Conservation (phyloP, 2,888 invertebrate genomes). For the Cheilosia soror region DNA sequence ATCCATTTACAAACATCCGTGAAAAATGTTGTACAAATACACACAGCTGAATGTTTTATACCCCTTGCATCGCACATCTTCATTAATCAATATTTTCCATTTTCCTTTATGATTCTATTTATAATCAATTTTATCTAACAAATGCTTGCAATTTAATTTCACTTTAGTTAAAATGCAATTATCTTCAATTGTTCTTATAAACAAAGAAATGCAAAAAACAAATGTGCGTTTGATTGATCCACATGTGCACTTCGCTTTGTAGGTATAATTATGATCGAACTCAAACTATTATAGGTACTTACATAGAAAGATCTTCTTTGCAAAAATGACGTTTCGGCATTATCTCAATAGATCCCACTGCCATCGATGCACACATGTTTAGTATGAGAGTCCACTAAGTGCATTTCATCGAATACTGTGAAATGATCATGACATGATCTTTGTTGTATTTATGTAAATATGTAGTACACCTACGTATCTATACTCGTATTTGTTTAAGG, state of each 20-base stretch:
- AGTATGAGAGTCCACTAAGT: too few species aligned
- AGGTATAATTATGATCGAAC: background rate
- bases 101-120: conserved; percentile 39
- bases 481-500: too few species aligned
- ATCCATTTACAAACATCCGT: background rate
- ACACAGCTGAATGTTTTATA: conserved; percentile 8
- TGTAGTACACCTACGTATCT: too few species aligned
- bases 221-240: background rate
- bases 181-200: conserved; percentile 11
- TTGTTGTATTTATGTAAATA: too few species aligned
- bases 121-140: conserved; percentile 44
- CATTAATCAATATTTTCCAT: conserved; percentile 24
- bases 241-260: background rate
- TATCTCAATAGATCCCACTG: too few species aligned
- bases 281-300: too few species aligned
- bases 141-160: conserved; percentile 49
- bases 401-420: too few species aligned
- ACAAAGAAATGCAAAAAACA: background rate
- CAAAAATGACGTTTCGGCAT: too few species aligned
- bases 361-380: too few species aligned
- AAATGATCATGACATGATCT: too few species aligned
- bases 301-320: too few species aligned
- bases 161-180: conserved; percentile 47
- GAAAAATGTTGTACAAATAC: conserved; percentile 27
- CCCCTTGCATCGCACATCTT: conserved; percentile 23